These are phyloP conservation scores for Schizotus pectinicornis DNA, from an alignment of 2,888 invertebrate genomes.

Conservation along the genomic window DNA sequence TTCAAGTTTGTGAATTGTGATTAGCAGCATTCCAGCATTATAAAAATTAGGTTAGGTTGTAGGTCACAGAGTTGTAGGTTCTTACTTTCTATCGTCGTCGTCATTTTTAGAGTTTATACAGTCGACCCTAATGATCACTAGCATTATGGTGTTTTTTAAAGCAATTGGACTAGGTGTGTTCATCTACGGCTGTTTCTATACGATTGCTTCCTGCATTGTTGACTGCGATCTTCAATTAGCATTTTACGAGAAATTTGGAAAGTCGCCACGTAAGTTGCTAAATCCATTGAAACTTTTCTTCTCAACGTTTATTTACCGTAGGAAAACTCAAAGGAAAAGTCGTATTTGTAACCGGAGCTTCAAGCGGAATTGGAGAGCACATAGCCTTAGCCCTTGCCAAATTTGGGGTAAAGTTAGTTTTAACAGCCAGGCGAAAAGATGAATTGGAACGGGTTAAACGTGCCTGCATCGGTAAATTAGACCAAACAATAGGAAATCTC, in stretches of 20 bases:
- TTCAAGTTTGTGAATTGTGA: too few species aligned
- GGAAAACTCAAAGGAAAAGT: slow-evolving; percentile 65
- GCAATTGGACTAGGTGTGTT: slow-evolving; percentile 46
- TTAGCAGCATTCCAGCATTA: too few species aligned
- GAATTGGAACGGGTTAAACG: slow-evolving; percentile 71
- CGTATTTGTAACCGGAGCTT: slow-evolving; percentile 85
- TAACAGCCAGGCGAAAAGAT: slow-evolving; percentile 70
- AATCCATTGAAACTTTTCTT: neutral
- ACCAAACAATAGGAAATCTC: neutral
- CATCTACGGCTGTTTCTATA: slow-evolving; percentile 62
- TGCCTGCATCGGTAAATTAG: slow-evolving; percentile 64
- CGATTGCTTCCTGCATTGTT: slow-evolving; percentile 60
- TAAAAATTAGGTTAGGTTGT: too few species aligned
- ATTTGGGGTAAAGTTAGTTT: slow-evolving; percentile 68
- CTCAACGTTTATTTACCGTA: slow-evolving; percentile 19
- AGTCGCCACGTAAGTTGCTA: slow-evolving; percentile 61
- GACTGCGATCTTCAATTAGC: slow-evolving; percentile 69
- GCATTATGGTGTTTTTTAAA: slow-evolving; percentile 44
- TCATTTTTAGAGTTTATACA: too few species aligned
- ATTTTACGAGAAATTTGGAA: slow-evolving; percentile 67
- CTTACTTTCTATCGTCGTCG: too few species aligned
- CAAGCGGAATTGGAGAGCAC: slow-evolving; percentile 81
- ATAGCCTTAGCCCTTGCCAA: slow-evolving; percentile 72
- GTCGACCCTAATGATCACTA: too few species aligned
- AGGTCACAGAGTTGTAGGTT: too few species aligned